Conservation (phyloP, 2,113 vertebrate genomes). For the Cebidichthys violaceus region DNA sequence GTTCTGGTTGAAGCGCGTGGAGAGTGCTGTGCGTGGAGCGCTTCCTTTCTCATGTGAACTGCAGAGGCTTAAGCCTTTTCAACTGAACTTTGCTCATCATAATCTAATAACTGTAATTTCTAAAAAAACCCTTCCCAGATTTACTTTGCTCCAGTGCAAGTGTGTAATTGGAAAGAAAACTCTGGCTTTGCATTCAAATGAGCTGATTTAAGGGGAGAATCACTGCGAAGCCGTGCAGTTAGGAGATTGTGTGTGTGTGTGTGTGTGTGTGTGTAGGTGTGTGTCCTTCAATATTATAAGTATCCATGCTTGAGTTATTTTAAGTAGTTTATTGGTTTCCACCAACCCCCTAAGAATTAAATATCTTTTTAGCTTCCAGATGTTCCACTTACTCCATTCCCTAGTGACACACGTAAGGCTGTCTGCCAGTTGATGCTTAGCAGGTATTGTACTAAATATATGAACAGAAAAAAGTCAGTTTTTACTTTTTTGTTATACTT, state of each 20-base stretch:
- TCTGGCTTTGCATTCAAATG: conserved; percentile 75
- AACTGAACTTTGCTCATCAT: conserved; percentile 68
- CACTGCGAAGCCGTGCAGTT: background rate
- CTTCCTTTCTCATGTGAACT: conserved; percentile 54
- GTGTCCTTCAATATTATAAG: conserved; percentile 5
- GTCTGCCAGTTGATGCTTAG: background rate
- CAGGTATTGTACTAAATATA: background rate
- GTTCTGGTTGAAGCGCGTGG: conserved; percentile 44
- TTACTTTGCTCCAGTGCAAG: conserved; percentile 69
- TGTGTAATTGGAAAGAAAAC: conserved; percentile 76
- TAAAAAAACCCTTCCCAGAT: conserved; percentile 69
- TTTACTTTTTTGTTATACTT: too few relatives aligned
- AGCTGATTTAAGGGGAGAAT: conserved; percentile 61
- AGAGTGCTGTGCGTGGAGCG: conserved; percentile 52
- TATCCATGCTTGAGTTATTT: conserved; percentile 15
- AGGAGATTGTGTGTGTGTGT: background rate
- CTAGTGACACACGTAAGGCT: background rate
- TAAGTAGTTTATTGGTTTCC: background rate
- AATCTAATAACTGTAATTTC: conserved; percentile 78
- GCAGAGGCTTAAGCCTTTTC: conserved; percentile 65
- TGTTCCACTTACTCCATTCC: background rate
- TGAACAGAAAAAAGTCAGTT: background rate
- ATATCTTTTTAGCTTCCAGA: background rate
- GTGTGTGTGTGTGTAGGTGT: conserved; percentile 20
- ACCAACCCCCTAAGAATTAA: background rate